A percentile compares a stretch with the other conserved stretches of the same genome.
Conservation (phyloP, 2,113 vertebrate genomes). For the Bufo gargarizans region DNA sequence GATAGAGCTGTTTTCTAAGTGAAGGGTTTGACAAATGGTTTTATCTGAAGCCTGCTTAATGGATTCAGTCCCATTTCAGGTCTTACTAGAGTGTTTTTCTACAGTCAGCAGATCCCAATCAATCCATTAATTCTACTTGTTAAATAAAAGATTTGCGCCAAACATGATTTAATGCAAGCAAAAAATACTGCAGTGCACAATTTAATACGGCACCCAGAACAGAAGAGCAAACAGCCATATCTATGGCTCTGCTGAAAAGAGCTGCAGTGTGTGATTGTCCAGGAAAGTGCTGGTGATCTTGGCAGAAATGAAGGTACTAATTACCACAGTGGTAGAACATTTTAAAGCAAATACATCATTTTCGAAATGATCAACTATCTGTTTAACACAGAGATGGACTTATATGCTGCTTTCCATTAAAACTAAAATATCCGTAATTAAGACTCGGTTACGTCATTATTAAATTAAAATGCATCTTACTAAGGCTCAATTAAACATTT, state of each 20-base stretch:
- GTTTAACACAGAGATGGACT: constrained; percentile 25
- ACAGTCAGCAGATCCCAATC: constrained; percentile 46
- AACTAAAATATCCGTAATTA: constrained; percentile 23
- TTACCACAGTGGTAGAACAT: constrained; percentile 35
- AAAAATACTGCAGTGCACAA: constrained; percentile 51
- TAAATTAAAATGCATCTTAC: constrained; percentile 34
- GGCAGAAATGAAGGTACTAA: constrained; percentile 29
- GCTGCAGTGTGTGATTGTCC: constrained; percentile 34
- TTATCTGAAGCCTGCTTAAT: constrained; percentile 60
- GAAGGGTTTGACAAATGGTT: constrained; percentile 57
- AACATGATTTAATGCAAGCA: constrained; percentile 37
- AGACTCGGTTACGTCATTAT: constrained; percentile 20
- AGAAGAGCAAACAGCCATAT: constrained; percentile 21
- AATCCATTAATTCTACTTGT: constrained; percentile 54
- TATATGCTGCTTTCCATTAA: constrained; percentile 8
- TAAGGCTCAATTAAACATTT: constrained; percentile 38
- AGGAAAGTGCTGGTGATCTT: constrained; percentile 46
- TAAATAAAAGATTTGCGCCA: constrained; percentile 24
- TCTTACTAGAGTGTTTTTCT: constrained; percentile 39
- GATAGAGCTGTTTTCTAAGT: constrained; percentile 59
- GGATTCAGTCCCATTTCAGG: constrained; percentile 56
- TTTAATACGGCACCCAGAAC: constrained; percentile 29
- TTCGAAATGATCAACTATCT: constrained; percentile 22
- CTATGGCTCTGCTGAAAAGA: constrained; percentile 7
- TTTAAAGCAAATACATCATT: constrained; percentile 41